A percentile compares a stretch with the other conserved stretches of the same genome.
Evolutionary conservation across 92 coral and sea anemone genomes (phyloP).

Genomic region (Pocillopora grandis): DNA sequence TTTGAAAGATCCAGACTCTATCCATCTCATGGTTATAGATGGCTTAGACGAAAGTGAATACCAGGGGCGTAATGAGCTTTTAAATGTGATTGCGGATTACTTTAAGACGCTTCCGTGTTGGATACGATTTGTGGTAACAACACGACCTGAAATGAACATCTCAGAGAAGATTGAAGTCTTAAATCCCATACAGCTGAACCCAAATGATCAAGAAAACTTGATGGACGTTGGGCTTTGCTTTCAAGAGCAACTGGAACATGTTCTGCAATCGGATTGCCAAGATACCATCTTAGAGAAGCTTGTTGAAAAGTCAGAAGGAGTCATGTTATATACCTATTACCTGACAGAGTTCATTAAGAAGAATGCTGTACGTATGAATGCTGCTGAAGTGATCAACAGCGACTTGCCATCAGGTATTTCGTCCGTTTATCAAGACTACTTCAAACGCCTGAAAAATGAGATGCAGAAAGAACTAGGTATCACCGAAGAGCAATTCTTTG

Average conservation of each 20-base stretch:
- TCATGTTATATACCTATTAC: conserved; percentile 15
- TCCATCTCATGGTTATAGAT: no score
- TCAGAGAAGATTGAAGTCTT: conserved; percentile 13
- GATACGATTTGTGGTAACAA: conserved; percentile 58
- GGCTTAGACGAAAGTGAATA: no score
- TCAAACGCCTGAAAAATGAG: conserved; percentile 19
- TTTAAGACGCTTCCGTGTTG: conserved; percentile 49
- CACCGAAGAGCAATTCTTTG: no score
- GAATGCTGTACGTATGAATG: not conserved
- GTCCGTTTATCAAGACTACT: conserved; percentile 21
- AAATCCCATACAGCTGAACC: conserved; percentile 32
- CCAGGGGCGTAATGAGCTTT: conserved; percentile 34
- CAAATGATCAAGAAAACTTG: conserved; percentile 47
- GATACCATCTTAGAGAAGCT: conserved; percentile 8
- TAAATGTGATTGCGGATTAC: conserved; percentile 43
- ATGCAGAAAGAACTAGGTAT: no score
- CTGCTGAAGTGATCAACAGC: conserved; percentile 8
- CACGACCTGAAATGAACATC: conserved; percentile 56
- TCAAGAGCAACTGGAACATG: conserved; percentile 17
- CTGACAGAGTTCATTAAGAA: conserved; percentile 13
- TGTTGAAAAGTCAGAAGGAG: conserved; percentile 48
- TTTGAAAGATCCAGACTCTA: no score
- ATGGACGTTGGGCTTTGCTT: conserved; percentile 31
- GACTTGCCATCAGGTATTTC: conserved; percentile 16
- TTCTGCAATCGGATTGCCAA: conserved; percentile 6